These are phyloP conservation scores for Labroides dimidiatus DNA, from an alignment of 2,797 vertebrate genomes.

Conservation along the genomic window DNA sequence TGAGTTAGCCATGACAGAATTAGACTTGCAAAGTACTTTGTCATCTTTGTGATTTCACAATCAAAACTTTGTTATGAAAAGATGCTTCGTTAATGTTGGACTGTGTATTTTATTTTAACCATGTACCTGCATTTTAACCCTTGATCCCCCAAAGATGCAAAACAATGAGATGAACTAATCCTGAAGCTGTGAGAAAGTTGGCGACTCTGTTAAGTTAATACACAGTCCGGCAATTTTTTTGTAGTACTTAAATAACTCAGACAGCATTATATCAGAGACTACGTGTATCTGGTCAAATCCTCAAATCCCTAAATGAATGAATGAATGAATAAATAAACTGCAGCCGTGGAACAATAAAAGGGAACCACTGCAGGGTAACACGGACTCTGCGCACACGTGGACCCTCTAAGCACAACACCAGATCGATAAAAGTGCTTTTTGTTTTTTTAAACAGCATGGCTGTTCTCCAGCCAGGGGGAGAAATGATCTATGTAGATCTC, in stretches of 20 bases:
- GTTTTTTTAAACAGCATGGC: slow-evolving; percentile 54
- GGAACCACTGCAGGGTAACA: slow-evolving; percentile 28
- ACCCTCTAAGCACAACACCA: slow-evolving; percentile 53
- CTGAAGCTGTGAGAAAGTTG: background rate
- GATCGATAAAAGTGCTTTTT: slow-evolving; percentile 66
- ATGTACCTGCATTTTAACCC: slow-evolving; percentile 20
- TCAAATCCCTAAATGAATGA: background rate
- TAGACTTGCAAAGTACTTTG: no score
- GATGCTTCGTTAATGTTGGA: slow-evolving; percentile 26
- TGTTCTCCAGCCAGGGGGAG: slow-evolving; percentile 66
- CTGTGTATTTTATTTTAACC: slow-evolving; percentile 43
- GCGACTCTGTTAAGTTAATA: slow-evolving; percentile 11
- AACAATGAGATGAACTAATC: slow-evolving; percentile 20
- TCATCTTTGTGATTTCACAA: no score
- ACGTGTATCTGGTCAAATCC: slow-evolving; percentile 5
- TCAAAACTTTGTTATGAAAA: no score
- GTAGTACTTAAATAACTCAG: no score
- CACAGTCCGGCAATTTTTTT: background rate
- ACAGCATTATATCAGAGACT: slow-evolving; percentile 21
- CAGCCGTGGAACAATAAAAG: background rate
- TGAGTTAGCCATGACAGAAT: no score
- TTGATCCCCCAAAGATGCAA: background rate
- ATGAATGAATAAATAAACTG: background rate
- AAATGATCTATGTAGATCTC: slow-evolving; percentile 82
- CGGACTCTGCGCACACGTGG: slow-evolving; percentile 32